These are phyloP conservation scores for Datnioides undecimradiatus DNA, from an alignment of 2,113 vertebrate species.

Conservation along the genomic window DNA sequence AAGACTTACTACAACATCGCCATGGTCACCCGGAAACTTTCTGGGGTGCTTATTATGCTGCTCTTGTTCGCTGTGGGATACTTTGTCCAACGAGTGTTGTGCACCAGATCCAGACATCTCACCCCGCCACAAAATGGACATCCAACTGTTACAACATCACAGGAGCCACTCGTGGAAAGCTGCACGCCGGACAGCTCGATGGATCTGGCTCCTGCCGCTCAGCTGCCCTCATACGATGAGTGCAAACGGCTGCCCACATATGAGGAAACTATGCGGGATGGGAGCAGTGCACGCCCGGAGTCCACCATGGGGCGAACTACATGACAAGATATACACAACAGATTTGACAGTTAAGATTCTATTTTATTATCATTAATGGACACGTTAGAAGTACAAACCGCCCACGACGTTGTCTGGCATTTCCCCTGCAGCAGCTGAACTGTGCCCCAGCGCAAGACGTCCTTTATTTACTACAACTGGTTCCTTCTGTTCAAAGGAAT, in stretches of 20 bases:
- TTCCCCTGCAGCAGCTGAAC: background rate
- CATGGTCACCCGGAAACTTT: conserved; percentile 89
- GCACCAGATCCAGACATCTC: conserved; percentile 82
- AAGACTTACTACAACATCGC: conserved; percentile 87
- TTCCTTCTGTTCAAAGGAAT: background rate
- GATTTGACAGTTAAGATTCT: background rate
- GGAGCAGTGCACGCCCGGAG: background rate
- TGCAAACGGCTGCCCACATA: conserved; percentile 91
- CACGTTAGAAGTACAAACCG: background rate
- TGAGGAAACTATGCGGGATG: conserved; percentile 86
- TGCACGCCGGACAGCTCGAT: conserved; percentile 62
- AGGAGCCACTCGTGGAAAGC: conserved; percentile 84
- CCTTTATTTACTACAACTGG: no score
- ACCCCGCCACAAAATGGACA: conserved; percentile 68
- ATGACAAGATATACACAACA: conserved; percentile 9
- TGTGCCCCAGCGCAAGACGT: background rate
- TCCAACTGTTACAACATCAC: conserved; percentile 75
- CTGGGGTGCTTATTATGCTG: conserved; percentile 88
- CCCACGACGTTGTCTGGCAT: background rate
- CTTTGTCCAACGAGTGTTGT: conserved; percentile 87
- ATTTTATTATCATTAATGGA: conserved; percentile 10
- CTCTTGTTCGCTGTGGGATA: conserved; percentile 90
- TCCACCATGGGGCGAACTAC: conserved; percentile 14
- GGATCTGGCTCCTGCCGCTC: conserved; percentile 42
- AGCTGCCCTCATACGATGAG: conserved; percentile 89